These are phyloP conservation scores for Anadara kagoshimensis DNA, from an alignment of 1,140 invertebrate genomes.

Conservation along the genomic window DNA sequence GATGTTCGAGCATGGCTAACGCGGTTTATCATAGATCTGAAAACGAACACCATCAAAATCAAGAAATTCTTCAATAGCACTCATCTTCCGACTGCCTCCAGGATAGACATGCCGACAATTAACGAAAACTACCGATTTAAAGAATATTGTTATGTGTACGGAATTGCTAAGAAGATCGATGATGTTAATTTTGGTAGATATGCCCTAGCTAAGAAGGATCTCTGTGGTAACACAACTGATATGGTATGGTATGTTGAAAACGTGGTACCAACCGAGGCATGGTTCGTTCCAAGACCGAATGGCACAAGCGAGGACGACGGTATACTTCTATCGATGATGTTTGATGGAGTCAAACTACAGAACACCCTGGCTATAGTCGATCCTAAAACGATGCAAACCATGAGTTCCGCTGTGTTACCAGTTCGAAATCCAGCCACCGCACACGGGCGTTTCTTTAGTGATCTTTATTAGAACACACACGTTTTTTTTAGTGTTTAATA, in stretches of 20 bases:
- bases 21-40: background rate
- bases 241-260: slow-evolving; percentile 17
- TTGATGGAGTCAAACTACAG: slow-evolving; percentile 10
- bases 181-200: slow-evolving; percentile 4
- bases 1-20: background rate
- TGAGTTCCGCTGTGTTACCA: slow-evolving; percentile 47
- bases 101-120: slow-evolving; percentile 65
- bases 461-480: slow-evolving; percentile 25
- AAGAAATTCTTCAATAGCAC: background rate
- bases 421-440: slow-evolving; percentile 53
- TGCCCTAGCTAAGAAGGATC: slow-evolving; percentile 43
- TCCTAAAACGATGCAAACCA: slow-evolving; percentile 43
- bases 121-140: slow-evolving; percentile 60
- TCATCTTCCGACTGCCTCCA: slow-evolving; percentile 30
- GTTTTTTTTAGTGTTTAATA: too few species aligned
- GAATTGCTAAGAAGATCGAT: slow-evolving; percentile 54
- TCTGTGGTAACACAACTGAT: slow-evolving; percentile 21
- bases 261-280: slow-evolving; percentile 36
- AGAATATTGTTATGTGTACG: slow-evolving; percentile 65
- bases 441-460: slow-evolving; percentile 57
- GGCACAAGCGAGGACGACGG: slow-evolving; percentile 39
- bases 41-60: background rate
- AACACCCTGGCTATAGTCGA: slow-evolving; percentile 55
- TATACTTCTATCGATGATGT: slow-evolving; percentile 25
- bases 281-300: slow-evolving; percentile 29